Evolutionary conservation across 2,113 vertebrate species (phyloP).

Genomic region (Aphyosemion australe): DNA sequence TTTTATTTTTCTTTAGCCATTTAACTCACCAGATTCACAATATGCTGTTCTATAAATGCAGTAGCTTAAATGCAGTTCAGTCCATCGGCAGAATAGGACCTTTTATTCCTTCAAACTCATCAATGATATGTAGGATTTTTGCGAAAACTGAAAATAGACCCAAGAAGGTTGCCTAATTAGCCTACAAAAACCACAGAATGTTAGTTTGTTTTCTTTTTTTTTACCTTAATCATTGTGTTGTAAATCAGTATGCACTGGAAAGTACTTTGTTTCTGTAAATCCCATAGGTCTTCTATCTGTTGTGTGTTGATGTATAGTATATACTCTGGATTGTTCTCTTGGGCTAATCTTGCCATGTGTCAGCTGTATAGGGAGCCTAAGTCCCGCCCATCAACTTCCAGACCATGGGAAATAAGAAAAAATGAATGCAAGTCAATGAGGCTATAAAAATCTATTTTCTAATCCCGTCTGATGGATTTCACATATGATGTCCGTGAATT

Average conservation of each 20-base stretch:
- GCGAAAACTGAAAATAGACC: slow-evolving; percentile 7
- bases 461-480: no score
- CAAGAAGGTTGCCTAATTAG: slow-evolving; percentile 33
- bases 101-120: slow-evolving; percentile 25
- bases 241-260: slow-evolving; percentile 84
- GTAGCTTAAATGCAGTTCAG: slow-evolving; percentile 22
- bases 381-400: no score
- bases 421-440: no score
- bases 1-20: slow-evolving; percentile 38
- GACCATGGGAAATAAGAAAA: no score
- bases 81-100: slow-evolving; percentile 18
- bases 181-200: slow-evolving; percentile 34
- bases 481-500: no score
- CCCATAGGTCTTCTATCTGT: slow-evolving; percentile 59
- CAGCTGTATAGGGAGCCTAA: slow-evolving; percentile 8
- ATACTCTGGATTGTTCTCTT: slow-evolving; percentile 67
- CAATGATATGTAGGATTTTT: slow-evolving; percentile 13
- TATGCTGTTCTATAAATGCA: slow-evolving; percentile 27
- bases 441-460: no score
- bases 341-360: slow-evolving; percentile 53
- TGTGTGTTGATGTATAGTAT: slow-evolving; percentile 68
- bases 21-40: slow-evolving; percentile 17
- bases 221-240: slow-evolving; percentile 64
- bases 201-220: slow-evolving; percentile 51
- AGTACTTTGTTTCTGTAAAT: slow-evolving; percentile 78